Evolutionary conservation across 2,113 vertebrate species (phyloP), one percentile per base, ranked within the genome.

Genomic region (Alethe diademata): DNA sequence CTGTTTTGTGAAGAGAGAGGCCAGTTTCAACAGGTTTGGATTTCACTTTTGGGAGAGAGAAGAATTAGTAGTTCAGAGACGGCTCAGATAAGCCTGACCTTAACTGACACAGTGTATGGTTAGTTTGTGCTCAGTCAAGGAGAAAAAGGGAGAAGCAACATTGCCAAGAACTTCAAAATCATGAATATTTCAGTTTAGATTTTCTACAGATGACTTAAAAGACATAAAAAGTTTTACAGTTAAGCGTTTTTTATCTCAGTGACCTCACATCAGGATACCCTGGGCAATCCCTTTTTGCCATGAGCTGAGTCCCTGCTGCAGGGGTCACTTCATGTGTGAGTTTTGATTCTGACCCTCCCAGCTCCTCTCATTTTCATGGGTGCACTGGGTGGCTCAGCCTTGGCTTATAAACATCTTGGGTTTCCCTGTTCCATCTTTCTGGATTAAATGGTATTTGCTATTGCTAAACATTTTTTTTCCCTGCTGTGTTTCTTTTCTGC

Each of bases 21-120:
- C 91, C 91, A 94, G 81, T 95, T 96, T 93, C 89, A 95, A 88
- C 78, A 92, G 70, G 87, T 85, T 96, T 91, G 69, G 51, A 43
- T 94, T 96, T 93, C 88, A 83, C 92, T 56, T 83, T 85, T 85
- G 58, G 42, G 76, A 93, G 72, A 91, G 72, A 67, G 64, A 78
- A 89, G 78, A 92, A 92, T 84, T 78, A 94, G 88, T 19, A 83
- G 72, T 85, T 95, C 84, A 85, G 90, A 85, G 83, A 26, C 23
- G 0, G 58, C 69, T 91, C 65, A 90, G 84, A 93, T 91, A 96
- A 95, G 84, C 64, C 89, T 94, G 90, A 94, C 94, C 94, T 97
- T 90, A 95, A 54, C 42, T 2, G 81, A 85, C 89, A 95, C 80
- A 57, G 64, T 15, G 66, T 47, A 7, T 82, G 74, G 80, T 82